Evolutionary conservation across 2,113 vertebrate species (phyloP), one percentile per base, ranked within the genome.

Genomic region (Colius striatus): DNA sequence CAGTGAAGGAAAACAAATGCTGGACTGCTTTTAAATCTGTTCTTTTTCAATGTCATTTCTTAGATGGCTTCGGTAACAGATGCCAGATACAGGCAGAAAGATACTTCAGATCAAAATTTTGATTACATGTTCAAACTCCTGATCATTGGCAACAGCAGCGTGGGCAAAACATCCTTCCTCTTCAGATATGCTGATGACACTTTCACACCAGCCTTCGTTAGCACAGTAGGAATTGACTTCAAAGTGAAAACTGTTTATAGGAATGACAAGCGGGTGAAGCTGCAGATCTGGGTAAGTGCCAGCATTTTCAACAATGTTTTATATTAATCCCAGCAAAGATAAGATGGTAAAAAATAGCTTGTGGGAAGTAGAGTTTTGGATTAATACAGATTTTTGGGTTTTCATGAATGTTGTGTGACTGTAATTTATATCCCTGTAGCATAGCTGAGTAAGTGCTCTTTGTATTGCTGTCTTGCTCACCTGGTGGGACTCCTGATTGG

Each of bases 121-220:
- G 99, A 99, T 97, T 99, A 99, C 97, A 99, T 99, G 99, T 99
- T 99, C 98, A 99, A 99, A 95, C 98, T 99, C 83, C 98, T 99
- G 95, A 99, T 99, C 94, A 99, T 99, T 53, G 99, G 99, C 65
- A 99, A 99, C 97, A 99, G 99, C 98, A 99, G 99, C 10, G 99
- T 99, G 21, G 99, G 99, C 57, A 99, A 99, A 95, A 99, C 99
- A 6, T 99, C 99, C 90, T 99, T 99, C 97, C 98, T 99, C 48
- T 99, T 99, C 98, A 98, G 99, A 90, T 99, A 99, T 2, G 99
- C 99, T 0, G 99, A 99, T 25, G 99, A 99, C 93, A 99, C 99
- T 53, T 99, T 99, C 97, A 99, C 99, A 53, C 99, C 99, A 36
- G 99, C 99, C 71, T 99, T 99, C 1, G 99, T 99, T 94, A 99